Conservation (phyloP, 2,113 vertebrate genomes). For the Macrotus californicus region DNA sequence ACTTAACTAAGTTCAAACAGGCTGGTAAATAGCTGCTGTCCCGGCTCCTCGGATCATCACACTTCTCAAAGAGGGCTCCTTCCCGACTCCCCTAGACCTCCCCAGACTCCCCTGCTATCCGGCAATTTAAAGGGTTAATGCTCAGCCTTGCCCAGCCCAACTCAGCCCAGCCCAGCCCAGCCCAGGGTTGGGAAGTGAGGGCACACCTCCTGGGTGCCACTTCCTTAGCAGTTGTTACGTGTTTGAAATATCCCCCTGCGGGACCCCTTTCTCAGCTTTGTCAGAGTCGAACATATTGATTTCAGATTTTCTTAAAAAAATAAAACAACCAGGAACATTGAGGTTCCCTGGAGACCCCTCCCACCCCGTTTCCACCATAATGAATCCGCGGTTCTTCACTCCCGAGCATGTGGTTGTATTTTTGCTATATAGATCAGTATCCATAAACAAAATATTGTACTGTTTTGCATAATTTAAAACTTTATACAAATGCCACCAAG, state of each 20-base stretch:
- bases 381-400: background rate
- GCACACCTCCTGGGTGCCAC: background rate
- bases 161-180: background rate
- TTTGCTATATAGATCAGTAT: constrained; percentile 38
- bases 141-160: background rate
- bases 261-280: background rate
- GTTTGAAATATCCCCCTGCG: background rate
- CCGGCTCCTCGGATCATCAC: background rate
- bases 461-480: constrained; percentile 43
- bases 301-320: constrained; percentile 30
- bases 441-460: constrained; percentile 48
- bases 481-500: constrained; percentile 36
- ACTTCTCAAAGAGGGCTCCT: background rate
- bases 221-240: background rate
- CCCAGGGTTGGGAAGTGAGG: background rate
- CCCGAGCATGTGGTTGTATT: constrained; percentile 27
- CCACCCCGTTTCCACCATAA: background rate
- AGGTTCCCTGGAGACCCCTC: background rate
- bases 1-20: background rate
- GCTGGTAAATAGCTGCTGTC: background rate
- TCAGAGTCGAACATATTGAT: background rate
- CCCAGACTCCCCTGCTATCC: background rate
- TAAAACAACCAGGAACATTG: background rate
- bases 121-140: background rate
- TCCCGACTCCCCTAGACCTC: background rate